Evolutionary conservation across 2,113 vertebrate species (phyloP).

Genomic region (Mirounga angustirostris): DNA sequence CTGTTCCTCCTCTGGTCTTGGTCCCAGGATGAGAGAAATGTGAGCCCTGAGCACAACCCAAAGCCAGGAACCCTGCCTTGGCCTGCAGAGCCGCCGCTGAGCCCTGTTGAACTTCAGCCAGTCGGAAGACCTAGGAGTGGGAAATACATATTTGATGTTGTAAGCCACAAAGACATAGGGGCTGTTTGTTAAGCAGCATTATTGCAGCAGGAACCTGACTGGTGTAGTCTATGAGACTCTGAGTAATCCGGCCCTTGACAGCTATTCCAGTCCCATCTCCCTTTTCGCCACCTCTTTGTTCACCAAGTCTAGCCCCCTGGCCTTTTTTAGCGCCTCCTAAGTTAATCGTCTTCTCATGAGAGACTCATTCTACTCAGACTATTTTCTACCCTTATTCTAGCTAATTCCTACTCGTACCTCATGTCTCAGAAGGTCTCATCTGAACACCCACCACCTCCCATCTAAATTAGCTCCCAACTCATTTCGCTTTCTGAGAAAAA

Average conservation of each 20-base stretch:
- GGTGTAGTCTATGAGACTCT: neutral
- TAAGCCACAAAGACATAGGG: neutral
- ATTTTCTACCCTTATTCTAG: neutral
- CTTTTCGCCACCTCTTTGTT: neutral
- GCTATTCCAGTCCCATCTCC: neutral
- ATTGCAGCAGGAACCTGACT: neutral
- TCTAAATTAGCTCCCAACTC: neutral
- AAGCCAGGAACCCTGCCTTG: neutral
- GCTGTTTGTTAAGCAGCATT: conserved; percentile 3
- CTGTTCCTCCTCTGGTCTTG: neutral
- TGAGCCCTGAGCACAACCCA: neutral
- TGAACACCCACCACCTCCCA: neutral
- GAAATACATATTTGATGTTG: neutral
- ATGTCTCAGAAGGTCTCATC: neutral
- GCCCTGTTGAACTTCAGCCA: neutral
- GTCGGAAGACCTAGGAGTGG: neutral
- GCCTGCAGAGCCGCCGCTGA: neutral
- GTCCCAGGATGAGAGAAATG: neutral
- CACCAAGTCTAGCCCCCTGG: neutral
- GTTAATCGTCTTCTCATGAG: neutral
- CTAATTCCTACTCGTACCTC: neutral
- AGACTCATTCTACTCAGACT: neutral
- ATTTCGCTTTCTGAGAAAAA: neutral
- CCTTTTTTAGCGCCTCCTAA: neutral
- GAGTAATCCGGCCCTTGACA: neutral